Evolutionary conservation across 2,888 invertebrate genomes (phyloP), one percentile per base, ranked within the genome.

Genomic region (Noctua janthe): DNA sequence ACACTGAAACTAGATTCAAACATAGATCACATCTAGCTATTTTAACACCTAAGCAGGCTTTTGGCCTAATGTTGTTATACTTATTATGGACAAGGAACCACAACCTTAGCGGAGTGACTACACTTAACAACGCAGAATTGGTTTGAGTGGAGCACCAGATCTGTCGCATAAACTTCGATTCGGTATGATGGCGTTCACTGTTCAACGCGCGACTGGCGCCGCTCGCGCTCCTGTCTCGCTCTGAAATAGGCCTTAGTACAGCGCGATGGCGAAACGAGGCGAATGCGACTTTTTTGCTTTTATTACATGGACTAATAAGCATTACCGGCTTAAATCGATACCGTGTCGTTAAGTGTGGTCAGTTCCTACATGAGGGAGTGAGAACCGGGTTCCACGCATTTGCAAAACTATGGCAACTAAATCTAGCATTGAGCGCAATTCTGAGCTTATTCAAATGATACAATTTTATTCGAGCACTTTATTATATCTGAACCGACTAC

Each of bases 11-110:
- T 86, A 75, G 29, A 86, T 86, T 71, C 39, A 49, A 86, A 73
- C 54, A 15, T 62, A 86, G 59, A 84, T 79, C 80, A 87, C 80
- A 84, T 84, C 75, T 62, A 78, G 84, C 79, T 87, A 84, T 87
- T 75, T 87, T 72, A 69, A 86, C 20, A 67, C 35, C 39, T 83
- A 74, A 62, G 17, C 20, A 62, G 54, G 51, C 39, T 69, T 51
- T 35, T 56, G 54, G 56, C 71, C 71, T 64, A 47, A 62, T 59
- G 29, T 82, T 66, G 20, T 83, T 71, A 47, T 49, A 51, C 54
- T 35, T 64, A 49, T 49, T 80, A 83, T 62, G 39, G 78, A 83
- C 29, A 70, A 72, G 51, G 66, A 83, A 71, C 51, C 39, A 75
- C 80, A 79, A 80, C 78, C 74, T 10, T 66, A 66, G 17, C 5